phyloP scores from a whole-genome alignment of 2,113 vertebrate species.

The Bostrychus sinensis region DNA sequence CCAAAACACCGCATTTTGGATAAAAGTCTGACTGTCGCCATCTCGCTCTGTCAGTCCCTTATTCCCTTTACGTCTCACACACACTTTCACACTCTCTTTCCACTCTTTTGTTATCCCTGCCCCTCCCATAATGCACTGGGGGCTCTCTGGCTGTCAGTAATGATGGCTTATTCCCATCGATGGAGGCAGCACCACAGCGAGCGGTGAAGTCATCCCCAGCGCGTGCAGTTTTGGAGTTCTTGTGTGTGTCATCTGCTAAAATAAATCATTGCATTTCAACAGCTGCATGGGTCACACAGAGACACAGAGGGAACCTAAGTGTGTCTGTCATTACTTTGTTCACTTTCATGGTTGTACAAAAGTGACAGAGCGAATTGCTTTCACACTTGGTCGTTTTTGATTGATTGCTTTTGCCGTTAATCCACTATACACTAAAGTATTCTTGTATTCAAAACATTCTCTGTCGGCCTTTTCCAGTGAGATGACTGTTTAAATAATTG shows the following conservation, averaged over 20 bases:
- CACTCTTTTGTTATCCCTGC: conserved; percentile 1
- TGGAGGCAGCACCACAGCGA: conserved; percentile 8
- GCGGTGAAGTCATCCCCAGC: conserved; percentile 48
- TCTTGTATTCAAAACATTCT: background rate
- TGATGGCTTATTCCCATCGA: conserved; percentile 42
- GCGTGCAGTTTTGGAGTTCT: background rate
- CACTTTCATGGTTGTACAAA: background rate
- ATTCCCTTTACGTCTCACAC: background rate
- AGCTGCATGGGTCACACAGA: background rate
- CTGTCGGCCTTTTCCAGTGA: background rate
- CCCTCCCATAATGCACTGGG: conserved; percentile 18
- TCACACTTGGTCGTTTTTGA: conserved; percentile 1
- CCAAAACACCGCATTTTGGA: background rate
- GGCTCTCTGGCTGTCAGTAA: conserved; percentile 27
- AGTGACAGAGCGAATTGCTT: conserved; percentile 2
- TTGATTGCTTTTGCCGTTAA: conserved; percentile 1
- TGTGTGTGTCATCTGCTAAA: conserved; percentile 19
- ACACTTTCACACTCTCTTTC: conserved; percentile 9
- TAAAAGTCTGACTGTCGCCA: too few species aligned
- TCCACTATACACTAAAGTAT: background rate
- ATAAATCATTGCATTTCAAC: conserved; percentile 26
- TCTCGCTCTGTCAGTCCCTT: background rate
- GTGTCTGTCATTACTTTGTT: background rate
- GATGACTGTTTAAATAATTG: background rate
- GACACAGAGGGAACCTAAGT: background rate